phyloP scores from a whole-genome alignment of 1,140 invertebrate genomes.

The Bombus breviceps region DNA sequence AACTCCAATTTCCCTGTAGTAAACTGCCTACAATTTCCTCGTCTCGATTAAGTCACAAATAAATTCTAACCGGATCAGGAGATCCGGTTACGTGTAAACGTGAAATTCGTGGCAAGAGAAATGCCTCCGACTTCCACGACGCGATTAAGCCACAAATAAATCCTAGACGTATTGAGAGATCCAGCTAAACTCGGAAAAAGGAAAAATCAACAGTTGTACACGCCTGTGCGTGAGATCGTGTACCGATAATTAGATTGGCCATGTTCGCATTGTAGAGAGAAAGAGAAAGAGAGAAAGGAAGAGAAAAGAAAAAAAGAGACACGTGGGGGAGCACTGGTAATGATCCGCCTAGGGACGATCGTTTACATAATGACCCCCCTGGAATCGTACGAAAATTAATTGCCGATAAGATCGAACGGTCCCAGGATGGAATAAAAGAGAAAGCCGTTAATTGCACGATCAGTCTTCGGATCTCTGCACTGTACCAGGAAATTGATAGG shows the following conservation, averaged over 20 bases:
- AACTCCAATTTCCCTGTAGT: slow-evolving; percentile 17
- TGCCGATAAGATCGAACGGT: slow-evolving; percentile 73
- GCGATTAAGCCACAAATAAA: slow-evolving; percentile 35
- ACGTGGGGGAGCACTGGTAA: slow-evolving; percentile 48
- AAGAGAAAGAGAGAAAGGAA: neutral
- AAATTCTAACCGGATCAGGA: slow-evolving; percentile 5
- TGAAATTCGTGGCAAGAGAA: slow-evolving; percentile 22
- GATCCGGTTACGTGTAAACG: slow-evolving; percentile 2
- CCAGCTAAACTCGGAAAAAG: slow-evolving; percentile 1
- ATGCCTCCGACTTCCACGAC: neutral
- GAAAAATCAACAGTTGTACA: neutral
- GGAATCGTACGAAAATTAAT: slow-evolving; percentile 75
- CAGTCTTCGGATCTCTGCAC: slow-evolving; percentile 44
- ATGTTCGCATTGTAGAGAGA: neutral
- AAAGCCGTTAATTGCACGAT: slow-evolving; percentile 70
- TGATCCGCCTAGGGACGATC: slow-evolving; percentile 70
- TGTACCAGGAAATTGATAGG: slow-evolving; percentile 56
- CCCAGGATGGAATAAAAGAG: slow-evolving; percentile 66
- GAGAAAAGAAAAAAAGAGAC: neutral
- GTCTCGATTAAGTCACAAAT: slow-evolving; percentile 39
- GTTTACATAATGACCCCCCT: slow-evolving; percentile 77
- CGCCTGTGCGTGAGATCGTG: slow-evolving; percentile 1
- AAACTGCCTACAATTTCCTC: slow-evolving; percentile 3
- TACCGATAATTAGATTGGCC: slow-evolving; percentile 39
- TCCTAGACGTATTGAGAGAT: slow-evolving; percentile 27